Evolutionary conservation across 2,113 vertebrate species (phyloP).

Genomic region (Forbesichthys agassizii): DNA sequence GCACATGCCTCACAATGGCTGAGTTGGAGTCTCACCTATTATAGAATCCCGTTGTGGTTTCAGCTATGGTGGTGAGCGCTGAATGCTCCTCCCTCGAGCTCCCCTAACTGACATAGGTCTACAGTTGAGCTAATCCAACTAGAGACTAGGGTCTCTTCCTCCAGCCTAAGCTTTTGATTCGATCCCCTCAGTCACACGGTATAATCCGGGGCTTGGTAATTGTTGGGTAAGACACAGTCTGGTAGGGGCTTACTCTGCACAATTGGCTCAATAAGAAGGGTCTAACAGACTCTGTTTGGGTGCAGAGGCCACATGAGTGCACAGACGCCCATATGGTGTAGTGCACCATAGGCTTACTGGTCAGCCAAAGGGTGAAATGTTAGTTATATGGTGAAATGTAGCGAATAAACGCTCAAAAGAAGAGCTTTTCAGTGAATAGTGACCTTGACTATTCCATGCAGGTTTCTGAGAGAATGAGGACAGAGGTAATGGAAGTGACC

Average conservation of each 20-base stretch:
- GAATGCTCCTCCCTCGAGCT: slow-evolving; percentile 4
- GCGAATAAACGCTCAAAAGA: no score
- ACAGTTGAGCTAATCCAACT: slow-evolving; percentile 15
- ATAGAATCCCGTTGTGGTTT: not conserved
- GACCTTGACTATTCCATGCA: slow-evolving; percentile 19
- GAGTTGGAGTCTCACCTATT: not conserved
- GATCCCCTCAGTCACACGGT: slow-evolving; percentile 32
- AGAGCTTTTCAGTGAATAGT: not conserved
- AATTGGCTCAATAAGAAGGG: slow-evolving; percentile 49
- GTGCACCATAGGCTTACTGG: slow-evolving; percentile 29
- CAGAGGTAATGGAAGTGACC: slow-evolving; percentile 33
- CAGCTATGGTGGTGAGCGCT: not conserved
- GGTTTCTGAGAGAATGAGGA: slow-evolving; percentile 5
- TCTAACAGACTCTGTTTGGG: slow-evolving; percentile 59
- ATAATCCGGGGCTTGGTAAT: slow-evolving; percentile 47
- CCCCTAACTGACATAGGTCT: not conserved
- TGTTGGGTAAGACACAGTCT: slow-evolving; percentile 55
- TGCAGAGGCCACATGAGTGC: slow-evolving; percentile 19
- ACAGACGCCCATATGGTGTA: slow-evolving; percentile 53
- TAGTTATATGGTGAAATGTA: not conserved
- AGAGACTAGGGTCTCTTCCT: slow-evolving; percentile 8
- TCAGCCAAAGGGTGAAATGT: slow-evolving; percentile 8
- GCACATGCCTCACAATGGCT: not conserved
- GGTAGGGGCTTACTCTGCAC: slow-evolving; percentile 53
- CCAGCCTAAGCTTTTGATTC: not conserved